phyloP scores from a whole-genome alignment of 1,140 invertebrate genomes.

The Augochlora pura region DNA sequence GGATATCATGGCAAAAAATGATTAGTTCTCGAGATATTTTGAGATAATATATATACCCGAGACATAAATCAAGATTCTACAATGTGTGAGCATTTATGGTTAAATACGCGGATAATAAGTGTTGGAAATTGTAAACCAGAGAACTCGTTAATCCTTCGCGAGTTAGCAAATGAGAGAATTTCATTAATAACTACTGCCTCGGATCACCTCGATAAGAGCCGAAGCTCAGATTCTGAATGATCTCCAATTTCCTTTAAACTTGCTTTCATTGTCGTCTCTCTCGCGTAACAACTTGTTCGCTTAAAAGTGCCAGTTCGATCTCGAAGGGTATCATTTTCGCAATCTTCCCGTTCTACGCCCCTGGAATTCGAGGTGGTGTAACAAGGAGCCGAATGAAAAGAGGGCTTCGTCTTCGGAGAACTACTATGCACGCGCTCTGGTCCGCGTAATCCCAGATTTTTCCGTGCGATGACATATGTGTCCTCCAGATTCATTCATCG shows the following conservation, averaged over 20 bases:
- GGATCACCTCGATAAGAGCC: neutral
- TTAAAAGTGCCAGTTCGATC: neutral
- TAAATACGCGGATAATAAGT: no score
- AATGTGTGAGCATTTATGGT: no score
- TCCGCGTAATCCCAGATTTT: constrained; percentile 2
- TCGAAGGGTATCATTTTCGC: neutral
- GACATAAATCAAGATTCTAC: no score
- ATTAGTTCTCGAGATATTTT: no score
- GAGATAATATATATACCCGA: no score
- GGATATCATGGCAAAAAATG: no score
- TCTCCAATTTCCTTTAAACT: neutral
- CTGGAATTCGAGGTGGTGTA: neutral
- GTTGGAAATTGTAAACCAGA: no score
- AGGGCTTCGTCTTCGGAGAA: neutral
- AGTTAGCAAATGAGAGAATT: neutral
- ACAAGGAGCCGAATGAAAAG: constrained; percentile 1
- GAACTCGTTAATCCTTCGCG: no score
- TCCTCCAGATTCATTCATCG: constrained; percentile 15
- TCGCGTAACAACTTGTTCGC: neutral
- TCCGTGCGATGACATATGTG: neutral
- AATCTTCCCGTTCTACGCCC: neutral
- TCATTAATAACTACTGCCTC: neutral
- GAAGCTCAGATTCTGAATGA: neutral
- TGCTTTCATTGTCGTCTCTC: neutral
- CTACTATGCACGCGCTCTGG: neutral